phyloP scores from a whole-genome alignment of 2,888 invertebrate species.

The Andrena minutula region DNA sequence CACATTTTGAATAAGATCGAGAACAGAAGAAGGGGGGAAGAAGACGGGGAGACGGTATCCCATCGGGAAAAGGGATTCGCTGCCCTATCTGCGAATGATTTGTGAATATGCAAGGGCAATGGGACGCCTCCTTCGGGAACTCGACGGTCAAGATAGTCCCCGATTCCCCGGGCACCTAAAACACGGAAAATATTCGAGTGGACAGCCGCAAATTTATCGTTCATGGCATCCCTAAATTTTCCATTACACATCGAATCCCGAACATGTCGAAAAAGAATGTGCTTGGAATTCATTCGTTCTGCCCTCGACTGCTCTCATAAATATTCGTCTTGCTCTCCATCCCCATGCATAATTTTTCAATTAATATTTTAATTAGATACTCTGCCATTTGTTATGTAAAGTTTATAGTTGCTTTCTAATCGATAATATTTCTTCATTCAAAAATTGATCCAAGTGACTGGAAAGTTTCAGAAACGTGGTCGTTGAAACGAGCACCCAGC shows the following conservation, averaged over 20 bases:
- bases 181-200: slow-evolving; percentile 85
- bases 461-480: neutral
- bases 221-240: slow-evolving; percentile 83
- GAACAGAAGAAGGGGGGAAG: slow-evolving; percentile 40
- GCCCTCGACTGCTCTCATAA: slow-evolving; percentile 36
- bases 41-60: slow-evolving; percentile 62
- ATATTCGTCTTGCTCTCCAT: slow-evolving; percentile 25
- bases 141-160: slow-evolving; percentile 83
- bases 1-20: slow-evolving; percentile 62
- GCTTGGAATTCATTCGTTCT: slow-evolving; percentile 74
- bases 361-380: neutral
- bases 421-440: too few species aligned
- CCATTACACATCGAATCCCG: slow-evolving; percentile 82
- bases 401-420: too few species aligned
- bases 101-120: slow-evolving; percentile 84
- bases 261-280: slow-evolving; percentile 75
- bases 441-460: too few species aligned
- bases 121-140: slow-evolving; percentile 80
- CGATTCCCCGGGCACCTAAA: slow-evolving; percentile 82
- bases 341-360: neutral
- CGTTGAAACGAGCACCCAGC: neutral
- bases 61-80: slow-evolving; percentile 77
- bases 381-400: too few species aligned
- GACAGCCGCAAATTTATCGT: slow-evolving; percentile 85
- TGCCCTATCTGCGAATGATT: slow-evolving; percentile 82